phyloP scores from a whole-genome alignment of 92 coral and sea anemone genomes.

The Phenganax marumi region DNA sequence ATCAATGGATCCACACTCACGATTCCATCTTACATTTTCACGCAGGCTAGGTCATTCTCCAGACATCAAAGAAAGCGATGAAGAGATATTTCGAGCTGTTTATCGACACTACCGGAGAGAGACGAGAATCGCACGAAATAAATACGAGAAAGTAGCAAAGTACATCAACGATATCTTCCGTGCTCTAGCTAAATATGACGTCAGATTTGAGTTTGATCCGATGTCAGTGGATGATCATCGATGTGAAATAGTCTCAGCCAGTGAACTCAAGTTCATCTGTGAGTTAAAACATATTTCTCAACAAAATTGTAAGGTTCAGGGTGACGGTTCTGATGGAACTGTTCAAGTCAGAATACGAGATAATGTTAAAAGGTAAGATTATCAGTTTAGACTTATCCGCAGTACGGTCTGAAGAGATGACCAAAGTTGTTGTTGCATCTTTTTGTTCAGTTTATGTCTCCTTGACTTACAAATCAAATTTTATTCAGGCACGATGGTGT shows the following conservation, averaged over 20 bases:
- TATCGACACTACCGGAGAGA: not conserved
- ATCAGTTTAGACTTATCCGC: not conserved
- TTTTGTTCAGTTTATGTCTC: not conserved
- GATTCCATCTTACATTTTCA: not conserved
- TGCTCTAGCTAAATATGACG: slow-evolving; percentile 28
- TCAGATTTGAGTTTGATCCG: slow-evolving; percentile 29
- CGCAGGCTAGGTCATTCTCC: slow-evolving; percentile 3
- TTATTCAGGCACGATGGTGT: slow-evolving; percentile 1
- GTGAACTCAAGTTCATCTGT: slow-evolving; percentile 17
- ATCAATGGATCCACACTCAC: not conserved
- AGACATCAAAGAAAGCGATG: slow-evolving; percentile 2
- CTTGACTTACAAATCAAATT: not conserved
- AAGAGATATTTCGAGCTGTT: slow-evolving; percentile 13
- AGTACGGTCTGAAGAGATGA: not conserved
- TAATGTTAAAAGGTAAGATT: slow-evolving; percentile 5
- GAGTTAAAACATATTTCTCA: slow-evolving; percentile 24
- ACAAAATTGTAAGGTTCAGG: not conserved
- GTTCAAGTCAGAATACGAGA: slow-evolving; percentile 12
- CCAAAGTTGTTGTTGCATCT: not conserved
- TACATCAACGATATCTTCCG: slow-evolving; percentile 27
- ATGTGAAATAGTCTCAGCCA: slow-evolving; percentile 23
- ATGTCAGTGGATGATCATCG: slow-evolving; percentile 3
- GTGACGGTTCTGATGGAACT: slow-evolving; percentile 13
- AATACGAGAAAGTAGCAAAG: slow-evolving; percentile 18
- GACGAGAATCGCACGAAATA: not conserved